These are phyloP conservation scores for Danio jaintianensis DNA, from an alignment of 2,797 vertebrate genomes.

Conservation along the genomic window DNA sequence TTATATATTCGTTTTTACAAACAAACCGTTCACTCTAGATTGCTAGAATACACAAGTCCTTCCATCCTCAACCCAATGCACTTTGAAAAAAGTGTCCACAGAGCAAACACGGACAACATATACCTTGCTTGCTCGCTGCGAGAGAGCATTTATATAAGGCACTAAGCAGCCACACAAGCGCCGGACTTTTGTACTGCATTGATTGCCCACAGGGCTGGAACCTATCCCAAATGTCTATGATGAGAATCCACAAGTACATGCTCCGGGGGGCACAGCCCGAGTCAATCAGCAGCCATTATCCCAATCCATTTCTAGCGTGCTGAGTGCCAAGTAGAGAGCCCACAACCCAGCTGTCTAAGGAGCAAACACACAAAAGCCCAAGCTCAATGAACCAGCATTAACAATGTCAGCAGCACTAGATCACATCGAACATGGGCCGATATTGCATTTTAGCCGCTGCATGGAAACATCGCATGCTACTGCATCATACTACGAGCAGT, in stretches of 20 bases:
- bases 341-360: slow-evolving; percentile 60
- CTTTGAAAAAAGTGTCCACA: neutral
- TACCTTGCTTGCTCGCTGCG: neutral
- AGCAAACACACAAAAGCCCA: slow-evolving; percentile 61
- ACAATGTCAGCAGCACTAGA: slow-evolving; percentile 61
- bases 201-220: slow-evolving; percentile 54
- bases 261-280: slow-evolving; percentile 49
- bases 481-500: neutral
- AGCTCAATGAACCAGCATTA: slow-evolving; percentile 65
- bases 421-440: neutral
- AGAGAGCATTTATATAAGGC: slow-evolving; percentile 46
- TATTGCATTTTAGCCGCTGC: neutral
- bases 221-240: slow-evolving; percentile 53
- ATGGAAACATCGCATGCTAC: slow-evolving; percentile 12
- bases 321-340: slow-evolving; percentile 53
- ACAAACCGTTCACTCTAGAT: neutral
- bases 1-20: neutral
- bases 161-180: slow-evolving; percentile 26
- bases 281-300: slow-evolving; percentile 67
- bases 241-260: slow-evolving; percentile 54
- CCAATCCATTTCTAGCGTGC: slow-evolving; percentile 56
- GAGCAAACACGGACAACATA: neutral
- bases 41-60: neutral
- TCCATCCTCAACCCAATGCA: neutral
- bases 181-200: slow-evolving; percentile 57